phyloP scores from a whole-genome alignment of 35 echinoderm and acorn worm genomes.

The Strongylocentrotus purpuratus region DNA sequence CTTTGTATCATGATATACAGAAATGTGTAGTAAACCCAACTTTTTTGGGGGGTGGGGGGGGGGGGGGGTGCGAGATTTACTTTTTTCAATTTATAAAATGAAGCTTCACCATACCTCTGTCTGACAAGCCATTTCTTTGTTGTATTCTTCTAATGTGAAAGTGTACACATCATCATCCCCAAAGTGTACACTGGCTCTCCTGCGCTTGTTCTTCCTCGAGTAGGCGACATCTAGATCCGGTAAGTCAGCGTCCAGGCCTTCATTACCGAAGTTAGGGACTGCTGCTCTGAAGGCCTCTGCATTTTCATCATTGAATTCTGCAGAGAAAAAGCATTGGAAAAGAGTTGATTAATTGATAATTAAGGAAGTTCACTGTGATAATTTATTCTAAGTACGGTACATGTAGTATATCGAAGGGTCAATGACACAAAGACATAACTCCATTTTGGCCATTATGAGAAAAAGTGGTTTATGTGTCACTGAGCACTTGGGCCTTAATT shows the following conservation, averaged over 20 bases:
- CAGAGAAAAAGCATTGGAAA: neutral
- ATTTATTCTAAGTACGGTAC: too few relatives aligned
- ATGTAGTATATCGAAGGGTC: too few relatives aligned
- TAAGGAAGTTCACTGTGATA: too few relatives aligned
- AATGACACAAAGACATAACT: too few relatives aligned
- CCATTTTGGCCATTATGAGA: too few relatives aligned
- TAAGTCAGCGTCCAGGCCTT: neutral
- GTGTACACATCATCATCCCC: neutral
- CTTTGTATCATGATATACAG: too few relatives aligned
- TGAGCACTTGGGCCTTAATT: too few relatives aligned
- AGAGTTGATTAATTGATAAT: neutral
- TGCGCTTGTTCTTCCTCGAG: neutral
- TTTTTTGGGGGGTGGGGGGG: too few relatives aligned
- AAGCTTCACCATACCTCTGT: neutral
- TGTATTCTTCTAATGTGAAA: neutral
- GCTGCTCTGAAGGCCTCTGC: neutral
- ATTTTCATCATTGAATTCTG: conserved; percentile 37
- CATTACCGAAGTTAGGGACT: neutral
- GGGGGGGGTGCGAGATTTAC: too few relatives aligned
- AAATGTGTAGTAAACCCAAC: too few relatives aligned
- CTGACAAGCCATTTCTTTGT: neutral
- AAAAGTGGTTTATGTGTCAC: too few relatives aligned
- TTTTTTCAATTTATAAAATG: too few relatives aligned
- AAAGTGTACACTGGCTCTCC: conserved; percentile 6
- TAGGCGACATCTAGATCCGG: neutral